phyloP scores from a whole-genome alignment of 2,888 invertebrate genomes.

The Amiota communis region DNA sequence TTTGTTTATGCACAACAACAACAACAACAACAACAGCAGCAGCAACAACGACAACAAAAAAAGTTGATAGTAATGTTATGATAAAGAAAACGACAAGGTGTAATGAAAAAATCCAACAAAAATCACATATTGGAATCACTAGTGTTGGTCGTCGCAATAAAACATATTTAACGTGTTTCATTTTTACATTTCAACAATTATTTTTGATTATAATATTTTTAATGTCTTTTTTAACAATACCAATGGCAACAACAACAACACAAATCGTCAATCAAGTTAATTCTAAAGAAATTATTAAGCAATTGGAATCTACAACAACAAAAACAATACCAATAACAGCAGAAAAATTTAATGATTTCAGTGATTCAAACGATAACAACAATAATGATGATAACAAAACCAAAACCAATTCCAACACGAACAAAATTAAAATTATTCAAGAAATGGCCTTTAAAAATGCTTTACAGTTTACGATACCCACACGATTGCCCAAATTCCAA shows the following conservation, averaged over 20 bases:
- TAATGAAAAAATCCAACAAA: background rate
- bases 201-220: constrained; percentile 50
- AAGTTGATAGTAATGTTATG: background rate
- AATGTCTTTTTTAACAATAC: constrained; percentile 41
- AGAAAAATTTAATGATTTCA: background rate
- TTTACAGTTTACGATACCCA: too few relatives aligned
- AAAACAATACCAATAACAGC: background rate
- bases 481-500: too few relatives aligned
- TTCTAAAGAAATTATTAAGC: constrained; percentile 34
- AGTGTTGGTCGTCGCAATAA: background rate
- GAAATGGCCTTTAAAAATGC: too few relatives aligned
- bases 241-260: constrained; percentile 27
- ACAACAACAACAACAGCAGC: background rate
- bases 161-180: constrained; percentile 36
- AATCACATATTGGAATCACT: background rate
- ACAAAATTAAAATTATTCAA: background rate
- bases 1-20: constrained; percentile 1
- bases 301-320: constrained; percentile 26
- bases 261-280: constrained; percentile 38
- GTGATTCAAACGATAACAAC: background rate
- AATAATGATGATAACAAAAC: background rate
- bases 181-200: constrained; percentile 44
- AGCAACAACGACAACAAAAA: background rate
- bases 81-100: background rate
- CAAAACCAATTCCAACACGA: background rate